phyloP scores from a whole-genome alignment of 2,113 vertebrate species.

The Nibea coibor region DNA sequence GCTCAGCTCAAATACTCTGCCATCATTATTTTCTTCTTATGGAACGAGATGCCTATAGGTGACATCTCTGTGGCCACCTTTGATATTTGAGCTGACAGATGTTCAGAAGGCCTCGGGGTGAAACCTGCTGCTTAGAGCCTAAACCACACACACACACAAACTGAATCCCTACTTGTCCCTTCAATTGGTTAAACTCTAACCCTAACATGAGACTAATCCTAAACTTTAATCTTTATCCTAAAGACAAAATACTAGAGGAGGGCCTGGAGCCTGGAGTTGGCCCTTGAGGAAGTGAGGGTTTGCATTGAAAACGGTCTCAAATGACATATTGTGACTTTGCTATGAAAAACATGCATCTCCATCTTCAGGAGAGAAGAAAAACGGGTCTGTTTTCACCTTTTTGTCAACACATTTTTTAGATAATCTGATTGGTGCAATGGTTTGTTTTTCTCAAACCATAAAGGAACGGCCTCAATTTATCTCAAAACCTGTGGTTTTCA shows the following conservation, averaged over 20 bases:
- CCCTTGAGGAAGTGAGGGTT: background rate
- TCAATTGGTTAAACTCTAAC: slow-evolving; percentile 37
- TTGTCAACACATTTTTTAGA: background rate
- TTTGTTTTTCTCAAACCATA: no score
- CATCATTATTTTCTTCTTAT: slow-evolving; percentile 28
- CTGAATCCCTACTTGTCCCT: slow-evolving; percentile 40
- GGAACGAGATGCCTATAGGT: slow-evolving; percentile 41
- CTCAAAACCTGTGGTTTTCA: background rate
- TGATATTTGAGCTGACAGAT: slow-evolving; percentile 77
- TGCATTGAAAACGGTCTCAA: background rate
- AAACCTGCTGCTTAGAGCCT: slow-evolving; percentile 30
- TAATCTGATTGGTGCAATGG: background rate
- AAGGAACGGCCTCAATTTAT: background rate
- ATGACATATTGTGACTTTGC: no score
- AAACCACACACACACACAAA: slow-evolving; percentile 15
- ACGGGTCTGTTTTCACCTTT: background rate
- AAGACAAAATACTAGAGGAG: background rate
- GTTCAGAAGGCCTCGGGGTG: slow-evolving; percentile 52
- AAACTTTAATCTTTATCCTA: slow-evolving; percentile 32
- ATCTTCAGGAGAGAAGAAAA: background rate
- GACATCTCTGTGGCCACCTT: slow-evolving; percentile 62
- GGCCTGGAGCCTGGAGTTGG: background rate
- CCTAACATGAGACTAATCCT: slow-evolving; percentile 52
- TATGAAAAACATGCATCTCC: background rate
- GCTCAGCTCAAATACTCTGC: slow-evolving; percentile 21